Conservation (phyloP, 2,888 invertebrate species). For the Polyommatus iphigenia region DNA sequence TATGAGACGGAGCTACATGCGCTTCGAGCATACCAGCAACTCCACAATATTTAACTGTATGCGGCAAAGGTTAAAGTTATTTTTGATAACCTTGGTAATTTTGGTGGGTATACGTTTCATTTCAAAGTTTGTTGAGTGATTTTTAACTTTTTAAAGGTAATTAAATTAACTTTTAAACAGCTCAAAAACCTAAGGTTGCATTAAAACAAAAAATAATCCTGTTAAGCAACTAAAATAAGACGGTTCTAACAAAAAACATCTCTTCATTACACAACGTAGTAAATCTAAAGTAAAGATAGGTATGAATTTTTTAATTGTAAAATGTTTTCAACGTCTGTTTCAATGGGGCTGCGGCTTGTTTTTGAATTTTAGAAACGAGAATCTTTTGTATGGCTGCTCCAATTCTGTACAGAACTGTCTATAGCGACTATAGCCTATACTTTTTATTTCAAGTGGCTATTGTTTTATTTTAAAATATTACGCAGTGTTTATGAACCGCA, state of each 20-base stretch:
- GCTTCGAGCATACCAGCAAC: background rate
- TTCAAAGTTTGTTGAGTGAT: background rate
- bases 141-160: background rate
- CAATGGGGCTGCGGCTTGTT: background rate
- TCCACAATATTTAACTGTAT: background rate
- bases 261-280: background rate
- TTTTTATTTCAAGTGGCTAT: constrained; percentile 14
- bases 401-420: background rate
- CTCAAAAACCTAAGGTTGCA: background rate
- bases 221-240: background rate
- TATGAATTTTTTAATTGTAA: constrained; percentile 11
- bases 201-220: background rate
- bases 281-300: background rate
- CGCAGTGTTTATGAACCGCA: background rate
- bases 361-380: constrained; percentile 16
- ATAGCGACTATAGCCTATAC: background rate
- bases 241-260: background rate
- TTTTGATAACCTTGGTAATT: background rate
- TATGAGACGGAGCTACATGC: background rate
- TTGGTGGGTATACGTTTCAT: background rate
- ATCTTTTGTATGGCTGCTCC: constrained; percentile 15
- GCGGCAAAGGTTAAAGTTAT: background rate
- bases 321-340: background rate
- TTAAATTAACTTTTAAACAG: too few species aligned
- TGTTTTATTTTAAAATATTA: constrained; percentile 13